Conservation (phyloP, 1,140 invertebrate species). For the Potamilus streckersoni region DNA sequence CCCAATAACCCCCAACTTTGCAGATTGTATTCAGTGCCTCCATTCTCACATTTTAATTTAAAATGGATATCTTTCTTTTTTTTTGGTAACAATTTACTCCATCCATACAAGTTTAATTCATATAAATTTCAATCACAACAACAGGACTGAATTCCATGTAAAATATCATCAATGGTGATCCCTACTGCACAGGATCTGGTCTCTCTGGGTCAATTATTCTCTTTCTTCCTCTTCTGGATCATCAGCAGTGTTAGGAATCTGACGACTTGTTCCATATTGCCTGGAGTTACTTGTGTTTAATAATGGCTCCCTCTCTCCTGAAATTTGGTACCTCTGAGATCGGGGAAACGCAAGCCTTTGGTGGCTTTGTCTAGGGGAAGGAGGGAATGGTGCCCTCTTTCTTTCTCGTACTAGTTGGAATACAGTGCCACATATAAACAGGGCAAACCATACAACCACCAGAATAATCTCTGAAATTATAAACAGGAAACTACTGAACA, state of each 20-base stretch:
- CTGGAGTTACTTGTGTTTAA: constrained; percentile 16
- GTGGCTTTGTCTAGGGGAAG: constrained; percentile 8
- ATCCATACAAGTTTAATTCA: too few species aligned
- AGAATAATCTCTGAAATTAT: constrained; percentile 15
- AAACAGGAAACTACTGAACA: too few species aligned
- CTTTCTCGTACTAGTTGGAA: constrained; percentile 17
- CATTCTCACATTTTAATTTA: too few species aligned
- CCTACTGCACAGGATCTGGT: too few species aligned
- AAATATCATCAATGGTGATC: too few species aligned
- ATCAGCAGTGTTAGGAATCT: background rate
- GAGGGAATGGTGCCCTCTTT: constrained; percentile 25
- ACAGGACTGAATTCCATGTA: too few species aligned
- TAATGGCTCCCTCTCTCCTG: constrained; percentile 11
- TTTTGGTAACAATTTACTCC: too few species aligned
- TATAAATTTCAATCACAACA: too few species aligned
- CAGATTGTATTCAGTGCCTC: too few species aligned
- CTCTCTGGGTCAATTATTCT: background rate
- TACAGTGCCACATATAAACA: constrained; percentile 3
- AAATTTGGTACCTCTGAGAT: background rate
- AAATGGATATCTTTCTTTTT: too few species aligned
- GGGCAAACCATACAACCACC: constrained; percentile 4
- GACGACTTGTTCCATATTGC: constrained; percentile 7
- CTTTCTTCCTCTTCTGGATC: constrained; percentile 7
- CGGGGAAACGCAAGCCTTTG: background rate
- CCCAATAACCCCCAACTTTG: too few species aligned